These are phyloP conservation scores for Chrosomus eos DNA, from an alignment of 2,797 vertebrate species.

Conservation along the genomic window DNA sequence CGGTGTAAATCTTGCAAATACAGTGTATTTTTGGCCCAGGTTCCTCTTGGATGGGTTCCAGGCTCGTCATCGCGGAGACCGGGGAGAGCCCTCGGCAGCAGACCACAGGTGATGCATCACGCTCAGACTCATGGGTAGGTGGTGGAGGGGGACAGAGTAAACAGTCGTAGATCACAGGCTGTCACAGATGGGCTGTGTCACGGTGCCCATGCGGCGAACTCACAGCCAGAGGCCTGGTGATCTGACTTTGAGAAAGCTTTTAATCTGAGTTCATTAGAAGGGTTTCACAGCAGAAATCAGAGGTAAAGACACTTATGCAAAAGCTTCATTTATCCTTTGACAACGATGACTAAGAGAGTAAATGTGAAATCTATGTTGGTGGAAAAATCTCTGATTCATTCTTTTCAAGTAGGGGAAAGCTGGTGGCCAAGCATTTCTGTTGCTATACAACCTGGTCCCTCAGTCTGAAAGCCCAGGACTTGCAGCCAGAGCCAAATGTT, in stretches of 20 bases:
- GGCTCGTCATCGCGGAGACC: slow-evolving; percentile 62
- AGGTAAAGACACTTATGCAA: not conserved
- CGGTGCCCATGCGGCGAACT: slow-evolving; percentile 40
- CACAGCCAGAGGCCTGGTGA: slow-evolving; percentile 5
- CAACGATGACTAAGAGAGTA: slow-evolving; percentile 28
- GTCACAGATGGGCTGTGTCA: slow-evolving; percentile 69
- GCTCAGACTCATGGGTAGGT: slow-evolving; percentile 67
- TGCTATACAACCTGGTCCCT: slow-evolving; percentile 39
- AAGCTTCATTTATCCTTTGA: slow-evolving; percentile 21
- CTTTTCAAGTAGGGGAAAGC: slow-evolving; percentile 30
- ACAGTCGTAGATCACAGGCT: slow-evolving; percentile 79
- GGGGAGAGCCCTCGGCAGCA: slow-evolving; percentile 57
- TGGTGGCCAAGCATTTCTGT: slow-evolving; percentile 41
- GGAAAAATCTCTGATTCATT: slow-evolving; percentile 49
- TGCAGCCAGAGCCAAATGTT: slow-evolving; percentile 27
- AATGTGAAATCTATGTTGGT: slow-evolving; percentile 44
- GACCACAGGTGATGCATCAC: slow-evolving; percentile 75
- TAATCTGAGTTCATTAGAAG: not conserved
- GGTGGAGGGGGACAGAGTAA: slow-evolving; percentile 69
- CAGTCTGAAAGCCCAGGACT: slow-evolving; percentile 22
- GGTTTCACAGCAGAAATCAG: slow-evolving; percentile 10
- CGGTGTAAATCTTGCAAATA: slow-evolving; percentile 38
- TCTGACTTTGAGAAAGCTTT: slow-evolving; percentile 20
- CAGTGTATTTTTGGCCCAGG: slow-evolving; percentile 57
- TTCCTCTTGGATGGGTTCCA: slow-evolving; percentile 59